phyloP scores from a whole-genome alignment of 2,888 invertebrate genomes.

The Rhagium mordax region DNA sequence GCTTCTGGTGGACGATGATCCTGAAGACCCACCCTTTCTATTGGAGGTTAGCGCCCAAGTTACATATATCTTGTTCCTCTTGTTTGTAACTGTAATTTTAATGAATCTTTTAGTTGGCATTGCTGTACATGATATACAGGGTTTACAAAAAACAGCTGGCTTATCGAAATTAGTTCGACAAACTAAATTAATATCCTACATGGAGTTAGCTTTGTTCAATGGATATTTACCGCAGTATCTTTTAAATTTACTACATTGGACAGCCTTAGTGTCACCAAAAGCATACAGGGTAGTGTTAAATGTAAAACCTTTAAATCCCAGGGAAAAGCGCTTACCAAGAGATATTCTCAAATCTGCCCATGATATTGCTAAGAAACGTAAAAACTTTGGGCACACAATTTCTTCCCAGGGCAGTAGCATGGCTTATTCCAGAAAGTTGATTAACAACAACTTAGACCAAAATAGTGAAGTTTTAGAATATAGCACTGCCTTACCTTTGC shows the following conservation, averaged over 20 bases:
- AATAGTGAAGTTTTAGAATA: slow-evolving; percentile 64
- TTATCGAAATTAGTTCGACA: slow-evolving; percentile 87
- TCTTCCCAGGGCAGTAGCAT: slow-evolving; percentile 78
- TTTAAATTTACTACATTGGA: slow-evolving; percentile 82
- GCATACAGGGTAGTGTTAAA: slow-evolving; percentile 87
- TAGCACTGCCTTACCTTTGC: slow-evolving; percentile 72
- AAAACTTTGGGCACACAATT: slow-evolving; percentile 79
- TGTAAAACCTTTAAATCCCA: slow-evolving; percentile 87
- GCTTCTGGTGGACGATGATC: slow-evolving; percentile 82
- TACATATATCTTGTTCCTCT: slow-evolving; percentile 84
- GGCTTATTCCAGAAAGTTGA: slow-evolving; percentile 77
- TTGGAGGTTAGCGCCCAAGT: slow-evolving; percentile 87
- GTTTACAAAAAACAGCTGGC: slow-evolving; percentile 88
- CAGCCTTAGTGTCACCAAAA: slow-evolving; percentile 85
- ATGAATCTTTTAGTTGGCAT: slow-evolving; percentile 91
- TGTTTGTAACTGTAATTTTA: slow-evolving; percentile 88
- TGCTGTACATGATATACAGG: slow-evolving; percentile 90
- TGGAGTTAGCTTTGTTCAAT: slow-evolving; percentile 86
- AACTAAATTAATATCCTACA: slow-evolving; percentile 89
- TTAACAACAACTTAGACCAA: slow-evolving; percentile 74
- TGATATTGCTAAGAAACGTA: slow-evolving; percentile 85
- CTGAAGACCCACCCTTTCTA: slow-evolving; percentile 82
- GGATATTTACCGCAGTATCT: slow-evolving; percentile 84
- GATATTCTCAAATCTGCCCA: slow-evolving; percentile 87
- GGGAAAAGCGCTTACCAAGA: slow-evolving; percentile 84